Percentiles rank a stretch among this genome's conserved stretches.
Evolutionary conservation across 2,888 invertebrate genomes (phyloP).

Genomic region (Clepsis dumicolana): DNA sequence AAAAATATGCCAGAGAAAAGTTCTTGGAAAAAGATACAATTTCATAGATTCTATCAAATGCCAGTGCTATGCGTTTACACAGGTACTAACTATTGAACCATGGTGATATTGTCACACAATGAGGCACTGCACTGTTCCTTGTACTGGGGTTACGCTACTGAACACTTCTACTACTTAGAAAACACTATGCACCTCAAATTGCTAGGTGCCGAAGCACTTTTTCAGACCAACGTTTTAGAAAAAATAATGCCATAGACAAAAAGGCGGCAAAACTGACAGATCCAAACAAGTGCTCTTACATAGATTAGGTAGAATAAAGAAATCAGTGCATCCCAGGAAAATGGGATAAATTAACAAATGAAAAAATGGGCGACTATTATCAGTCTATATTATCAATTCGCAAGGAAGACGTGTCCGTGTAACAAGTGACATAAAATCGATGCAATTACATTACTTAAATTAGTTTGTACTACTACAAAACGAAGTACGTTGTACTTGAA

Average conservation of each 20-base stretch:
- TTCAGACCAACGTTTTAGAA: slow-evolving; percentile 62
- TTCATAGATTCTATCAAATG: slow-evolving; percentile 35
- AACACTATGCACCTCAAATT: slow-evolving; percentile 41
- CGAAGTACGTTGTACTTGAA: slow-evolving; percentile 59
- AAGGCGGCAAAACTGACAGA: slow-evolving; percentile 52
- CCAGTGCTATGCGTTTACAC: slow-evolving; percentile 40
- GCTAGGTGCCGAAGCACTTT: slow-evolving; percentile 66
- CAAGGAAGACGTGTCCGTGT: slow-evolving; percentile 74
- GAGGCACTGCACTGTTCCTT: slow-evolving; percentile 74
- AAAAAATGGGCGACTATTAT: slow-evolving; percentile 67
- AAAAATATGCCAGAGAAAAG: slow-evolving; percentile 33
- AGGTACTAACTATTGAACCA: slow-evolving; percentile 61
- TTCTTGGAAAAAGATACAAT: slow-evolving; percentile 35
- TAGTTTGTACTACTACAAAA: slow-evolving; percentile 81
- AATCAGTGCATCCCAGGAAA: slow-evolving; percentile 82
- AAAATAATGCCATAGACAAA: slow-evolving; percentile 36
- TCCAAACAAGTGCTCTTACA: slow-evolving; percentile 80
- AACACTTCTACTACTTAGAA: slow-evolving; percentile 69
- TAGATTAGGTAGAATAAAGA: slow-evolving; percentile 60
- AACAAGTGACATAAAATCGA: slow-evolving; percentile 52
- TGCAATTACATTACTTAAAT: slow-evolving; percentile 72
- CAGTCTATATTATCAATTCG: slow-evolving; percentile 71
- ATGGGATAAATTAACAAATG: slow-evolving; percentile 63
- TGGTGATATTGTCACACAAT: slow-evolving; percentile 73
- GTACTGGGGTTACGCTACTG: slow-evolving; percentile 77